A percentile compares a stretch with the other conserved stretches of the same genome.
Conservation (phyloP, 2,888 invertebrate genomes). For the Pyrrhosoma nymphula region DNA sequence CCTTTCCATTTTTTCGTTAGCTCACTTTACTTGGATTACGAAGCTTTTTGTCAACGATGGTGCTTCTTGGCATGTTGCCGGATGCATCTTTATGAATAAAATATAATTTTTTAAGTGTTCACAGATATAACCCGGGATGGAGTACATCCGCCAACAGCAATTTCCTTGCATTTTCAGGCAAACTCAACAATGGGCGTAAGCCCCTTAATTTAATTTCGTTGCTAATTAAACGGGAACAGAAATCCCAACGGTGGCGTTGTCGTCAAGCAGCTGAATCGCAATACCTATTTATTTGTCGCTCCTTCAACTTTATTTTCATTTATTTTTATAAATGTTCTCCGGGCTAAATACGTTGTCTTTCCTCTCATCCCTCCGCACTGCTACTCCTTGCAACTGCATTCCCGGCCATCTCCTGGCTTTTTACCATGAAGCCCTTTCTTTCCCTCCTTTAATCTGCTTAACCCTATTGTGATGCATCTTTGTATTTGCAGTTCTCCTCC, state of each 20-base stretch:
- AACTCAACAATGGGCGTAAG: constrained; percentile 12
- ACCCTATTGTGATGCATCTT: constrained; percentile 39
- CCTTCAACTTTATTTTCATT: not conserved
- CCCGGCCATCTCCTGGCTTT: not conserved
- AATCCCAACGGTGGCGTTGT: not conserved
- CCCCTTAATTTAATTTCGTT: constrained; percentile 25
- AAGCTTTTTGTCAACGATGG: not conserved
- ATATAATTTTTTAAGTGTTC: not conserved
- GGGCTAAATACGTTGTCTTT: not conserved
- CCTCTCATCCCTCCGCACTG: not conserved
- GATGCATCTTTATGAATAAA: not conserved
- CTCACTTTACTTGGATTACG: not conserved
- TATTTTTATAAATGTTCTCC: constrained; percentile 30
- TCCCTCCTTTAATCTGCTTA: constrained; percentile 14
- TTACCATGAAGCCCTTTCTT: not conserved
- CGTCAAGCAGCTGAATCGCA: constrained; percentile 9
- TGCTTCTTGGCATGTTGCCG: not conserved
- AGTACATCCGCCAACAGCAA: not conserved
- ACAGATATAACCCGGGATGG: not conserved
- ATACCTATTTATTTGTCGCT: constrained; percentile 5
- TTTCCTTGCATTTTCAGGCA: not conserved
- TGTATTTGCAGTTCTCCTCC: constrained; percentile 38
- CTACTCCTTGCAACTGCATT: constrained; percentile 6
- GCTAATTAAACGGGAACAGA: constrained; percentile 28
- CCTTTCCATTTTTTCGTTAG: not conserved